Evolutionary conservation across 2,113 vertebrate genomes (phyloP), one percentile per base, ranked within the genome.

Genomic region (Centropristis striata): DNA sequence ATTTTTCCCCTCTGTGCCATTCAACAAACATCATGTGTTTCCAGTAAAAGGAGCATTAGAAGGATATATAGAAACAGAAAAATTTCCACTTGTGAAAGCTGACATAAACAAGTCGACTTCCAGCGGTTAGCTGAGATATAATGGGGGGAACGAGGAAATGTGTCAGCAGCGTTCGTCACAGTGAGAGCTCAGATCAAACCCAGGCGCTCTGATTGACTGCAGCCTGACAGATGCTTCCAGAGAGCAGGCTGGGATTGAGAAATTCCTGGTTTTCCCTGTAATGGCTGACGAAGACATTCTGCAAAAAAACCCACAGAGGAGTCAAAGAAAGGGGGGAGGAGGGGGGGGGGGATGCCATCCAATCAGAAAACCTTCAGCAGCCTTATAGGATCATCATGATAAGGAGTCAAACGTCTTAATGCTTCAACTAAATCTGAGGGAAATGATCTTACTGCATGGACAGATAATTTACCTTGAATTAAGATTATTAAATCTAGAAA

Each of bases 221-320:
- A 63, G 65, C 20, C 71, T 78, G 21, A 72, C 65, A 83, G 58
- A 53, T 57, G 68, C 81, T 86, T 65, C 74, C 76, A 70, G 50
- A 47, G 15, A 77, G 1, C 73, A 12, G 57, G 14, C 27, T 41
- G 65, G 13, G 63, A 83, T 86, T 79, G 82, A 16, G 20, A 86
- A 76, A 88, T 76, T 84, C 78, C 68, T 65, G 47, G 46, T 84
- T 86, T 87, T 87, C 54, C 61, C 51, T 57, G 65, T 69, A 75
- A 88, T 4, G 72, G 54, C 86, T 90, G 84, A 61, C 77, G 37
- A 83, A 87, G 42, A 71, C 53, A 77, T 87, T 88, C 65, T 69
- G 46, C 36, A 50, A 61, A 67, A 61, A 67, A 74, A 51, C 55
- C 81, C 70, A 47, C 25, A 49, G 65, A 81, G 61, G 55, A 39